Conservation (phyloP, 1,140 invertebrate genomes). For the Aleiodes sp. region DNA sequence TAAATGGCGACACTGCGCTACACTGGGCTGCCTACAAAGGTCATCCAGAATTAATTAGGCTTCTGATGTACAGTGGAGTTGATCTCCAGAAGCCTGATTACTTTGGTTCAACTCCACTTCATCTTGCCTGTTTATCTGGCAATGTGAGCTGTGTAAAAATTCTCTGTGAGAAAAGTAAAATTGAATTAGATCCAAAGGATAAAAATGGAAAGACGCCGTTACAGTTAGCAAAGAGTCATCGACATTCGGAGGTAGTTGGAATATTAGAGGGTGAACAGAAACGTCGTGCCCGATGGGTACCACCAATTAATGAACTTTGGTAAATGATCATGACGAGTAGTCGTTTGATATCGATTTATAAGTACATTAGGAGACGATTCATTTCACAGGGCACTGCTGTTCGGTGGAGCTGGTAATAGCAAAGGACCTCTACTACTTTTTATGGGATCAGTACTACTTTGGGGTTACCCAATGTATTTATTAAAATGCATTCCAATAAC, state of each 20-base stretch:
- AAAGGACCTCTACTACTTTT: conserved; percentile 89
- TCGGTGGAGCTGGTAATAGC: conserved; percentile 88
- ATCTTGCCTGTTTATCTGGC: conserved; percentile 90
- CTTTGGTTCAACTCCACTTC: conserved; percentile 91
- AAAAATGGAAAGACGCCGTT: conserved; percentile 92
- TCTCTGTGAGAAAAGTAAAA: conserved; percentile 88
- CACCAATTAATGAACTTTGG: conserved; percentile 87
- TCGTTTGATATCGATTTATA: conserved; percentile 5
- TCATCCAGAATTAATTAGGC: conserved; percentile 84
- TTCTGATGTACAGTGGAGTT: conserved; percentile 91
- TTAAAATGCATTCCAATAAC: conserved; percentile 90
- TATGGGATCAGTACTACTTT: conserved; percentile 83
- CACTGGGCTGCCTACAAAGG: conserved; percentile 96
- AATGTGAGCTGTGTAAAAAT: conserved; percentile 83
- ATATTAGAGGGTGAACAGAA: conserved; percentile 83
- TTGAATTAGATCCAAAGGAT: conserved; percentile 84
- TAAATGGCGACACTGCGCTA: conserved; percentile 90
- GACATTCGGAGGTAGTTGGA: conserved; percentile 84
- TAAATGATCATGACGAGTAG: conserved; percentile 51
- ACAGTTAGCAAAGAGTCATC: conserved; percentile 86
- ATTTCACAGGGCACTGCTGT: conserved; percentile 76
- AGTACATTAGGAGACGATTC: conserved; percentile 32
- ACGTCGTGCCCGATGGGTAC: conserved; percentile 83
- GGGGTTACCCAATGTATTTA: conserved; percentile 94
- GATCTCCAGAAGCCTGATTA: conserved; percentile 90